Evolutionary conservation across 2,113 vertebrate genomes (phyloP).

Genomic region (Leiothrix lutea): DNA sequence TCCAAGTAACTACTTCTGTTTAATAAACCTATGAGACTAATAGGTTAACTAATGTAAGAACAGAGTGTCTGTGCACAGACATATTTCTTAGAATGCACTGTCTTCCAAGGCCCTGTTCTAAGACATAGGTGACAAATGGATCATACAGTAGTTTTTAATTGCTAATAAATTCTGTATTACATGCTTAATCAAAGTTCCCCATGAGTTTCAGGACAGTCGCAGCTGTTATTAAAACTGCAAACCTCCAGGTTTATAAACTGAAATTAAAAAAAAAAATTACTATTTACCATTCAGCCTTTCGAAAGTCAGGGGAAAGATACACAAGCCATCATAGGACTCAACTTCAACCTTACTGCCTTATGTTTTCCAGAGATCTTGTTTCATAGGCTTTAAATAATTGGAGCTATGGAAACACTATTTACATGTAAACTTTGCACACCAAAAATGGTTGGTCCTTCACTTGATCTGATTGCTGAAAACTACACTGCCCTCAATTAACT

Average conservation of each 20-base stretch:
- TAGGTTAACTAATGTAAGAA: background rate
- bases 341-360: background rate
- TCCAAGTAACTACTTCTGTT: background rate
- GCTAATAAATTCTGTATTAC: background rate
- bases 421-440: background rate
- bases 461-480: background rate
- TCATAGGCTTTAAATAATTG: background rate
- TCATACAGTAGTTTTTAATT: background rate
- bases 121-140: background rate
- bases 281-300: background rate
- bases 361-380: background rate
- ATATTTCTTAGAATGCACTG: background rate
- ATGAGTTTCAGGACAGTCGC: background rate
- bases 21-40: background rate
- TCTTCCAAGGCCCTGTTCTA: background rate
- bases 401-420: background rate
- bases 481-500: background rate
- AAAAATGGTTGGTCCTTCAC: background rate
- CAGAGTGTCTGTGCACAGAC: background rate
- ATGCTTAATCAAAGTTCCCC: background rate
- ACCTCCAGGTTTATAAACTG: background rate
- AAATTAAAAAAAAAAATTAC: background rate
- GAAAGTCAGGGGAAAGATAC: background rate
- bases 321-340: background rate
- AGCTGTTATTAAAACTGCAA: background rate